phyloP scores from a whole-genome alignment of 2,113 vertebrate species.

The Ailurus styani region DNA sequence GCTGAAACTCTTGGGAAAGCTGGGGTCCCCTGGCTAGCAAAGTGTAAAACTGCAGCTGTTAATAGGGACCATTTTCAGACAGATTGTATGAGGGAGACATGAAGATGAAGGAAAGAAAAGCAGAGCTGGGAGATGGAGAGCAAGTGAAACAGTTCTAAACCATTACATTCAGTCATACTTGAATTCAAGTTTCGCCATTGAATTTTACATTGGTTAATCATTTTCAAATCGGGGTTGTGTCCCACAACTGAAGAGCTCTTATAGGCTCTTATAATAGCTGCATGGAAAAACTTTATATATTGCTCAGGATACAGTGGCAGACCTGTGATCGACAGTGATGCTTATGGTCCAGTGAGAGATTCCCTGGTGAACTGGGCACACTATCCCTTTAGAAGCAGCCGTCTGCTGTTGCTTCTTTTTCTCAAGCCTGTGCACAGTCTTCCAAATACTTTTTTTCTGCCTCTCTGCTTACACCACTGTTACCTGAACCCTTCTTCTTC shows the following conservation, averaged over 20 bases:
- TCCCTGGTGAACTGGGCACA: neutral
- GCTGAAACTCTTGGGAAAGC: neutral
- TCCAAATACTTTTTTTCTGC: neutral
- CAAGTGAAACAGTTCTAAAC: neutral
- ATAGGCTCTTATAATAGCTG: neutral
- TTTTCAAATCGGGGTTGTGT: neutral
- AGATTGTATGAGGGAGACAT: neutral
- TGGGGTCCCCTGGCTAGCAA: neutral
- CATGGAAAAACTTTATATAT: neutral
- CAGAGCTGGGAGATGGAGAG: neutral
- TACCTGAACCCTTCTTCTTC: neutral
- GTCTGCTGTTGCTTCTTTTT: neutral
- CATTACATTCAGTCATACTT: neutral
- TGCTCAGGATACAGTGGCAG: neutral
- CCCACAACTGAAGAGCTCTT: neutral
- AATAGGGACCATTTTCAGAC: neutral
- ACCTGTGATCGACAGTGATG: neutral
- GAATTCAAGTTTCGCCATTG: neutral
- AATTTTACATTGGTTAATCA: neutral
- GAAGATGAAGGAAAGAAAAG: neutral
- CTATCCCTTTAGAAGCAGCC: neutral
- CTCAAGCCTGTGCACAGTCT: neutral
- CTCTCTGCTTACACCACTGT: neutral
- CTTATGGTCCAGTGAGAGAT: neutral
- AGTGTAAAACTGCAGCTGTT: neutral